Evolutionary conservation across 2,113 vertebrate species (phyloP), one percentile per base, ranked within the genome.

Genomic region (Otus sunia): DNA sequence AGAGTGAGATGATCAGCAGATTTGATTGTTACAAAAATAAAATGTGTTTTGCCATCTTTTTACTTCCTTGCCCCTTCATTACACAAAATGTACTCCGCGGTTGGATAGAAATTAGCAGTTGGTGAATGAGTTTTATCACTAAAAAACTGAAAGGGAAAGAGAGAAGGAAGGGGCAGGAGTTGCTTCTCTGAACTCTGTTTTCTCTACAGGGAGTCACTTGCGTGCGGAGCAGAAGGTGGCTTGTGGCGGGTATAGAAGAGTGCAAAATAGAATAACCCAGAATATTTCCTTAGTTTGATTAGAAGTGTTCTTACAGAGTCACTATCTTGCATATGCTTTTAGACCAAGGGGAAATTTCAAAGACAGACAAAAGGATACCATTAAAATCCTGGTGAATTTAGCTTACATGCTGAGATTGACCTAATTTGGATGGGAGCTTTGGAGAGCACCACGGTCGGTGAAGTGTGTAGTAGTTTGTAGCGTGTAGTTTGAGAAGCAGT

Each of bases 391-490:
- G 22, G 4, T 86, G 34, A 78, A 19, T 72, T 87, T 52, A 81
- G 30, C 1, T 43, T 67, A 14, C 1, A 0, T 2, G 2, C 73
- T 52, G 34, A 66, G 43, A 39, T 11, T 32, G 47, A 63, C 49
- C 16, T 56, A 34, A 4, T 47, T 55, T 16, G 17, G 16, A 8
- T 29, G 39, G 47, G 43, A 71, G 20, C 29, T 72, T 1, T 32
- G 56, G 43, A 27, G 43, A 64, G 9, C 6, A 30, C 13, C 1
- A 0, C 11, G 16, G 23, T 12, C 2, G 4, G 23, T 1, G 1
- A 52, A 56, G 36, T 19, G 47, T 45, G 26, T 20, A 30, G 68
- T 13, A 34, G 14, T 39, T 76, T 72, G 53, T 50, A 27, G 29
- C 6, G 15, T 62, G 49, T 56, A 34, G 47, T 49, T 75, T 60